phyloP scores from a whole-genome alignment of 2,797 vertebrate genomes.

The Halcyon badia region DNA sequence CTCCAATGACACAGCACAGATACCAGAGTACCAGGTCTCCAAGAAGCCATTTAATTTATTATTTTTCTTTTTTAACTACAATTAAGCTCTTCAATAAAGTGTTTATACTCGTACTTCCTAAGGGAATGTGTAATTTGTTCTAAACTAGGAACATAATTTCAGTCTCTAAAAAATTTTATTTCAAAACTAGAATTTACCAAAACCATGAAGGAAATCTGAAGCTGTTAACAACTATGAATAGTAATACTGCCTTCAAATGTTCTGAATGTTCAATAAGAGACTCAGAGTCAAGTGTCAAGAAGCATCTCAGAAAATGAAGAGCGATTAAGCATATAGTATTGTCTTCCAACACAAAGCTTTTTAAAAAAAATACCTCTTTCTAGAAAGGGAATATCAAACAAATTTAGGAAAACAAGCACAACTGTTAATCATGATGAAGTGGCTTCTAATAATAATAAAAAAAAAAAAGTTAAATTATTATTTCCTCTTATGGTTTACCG shows the following conservation, averaged over 20 bases:
- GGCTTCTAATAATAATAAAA: background rate
- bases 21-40: background rate
- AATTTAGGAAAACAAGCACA: background rate
- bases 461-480: background rate
- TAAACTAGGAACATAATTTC: background rate
- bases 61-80: background rate
- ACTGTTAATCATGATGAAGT: background rate
- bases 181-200: background rate
- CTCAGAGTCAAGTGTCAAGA: background rate
- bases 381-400: background rate
- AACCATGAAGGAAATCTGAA: background rate
- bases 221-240: background rate
- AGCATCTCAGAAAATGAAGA: background rate
- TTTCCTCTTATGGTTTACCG: background rate
- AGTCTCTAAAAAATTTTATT: background rate
- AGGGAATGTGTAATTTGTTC: background rate
- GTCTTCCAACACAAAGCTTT: background rate
- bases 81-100: background rate
- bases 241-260: background rate
- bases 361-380: background rate
- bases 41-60: background rate
- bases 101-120: background rate
- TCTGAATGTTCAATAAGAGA: background rate
- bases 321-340: background rate
- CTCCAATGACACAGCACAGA: background rate